These are phyloP conservation scores for Gobio occitaniae DNA, from an alignment of 2,797 vertebrate species.

Conservation along the genomic window DNA sequence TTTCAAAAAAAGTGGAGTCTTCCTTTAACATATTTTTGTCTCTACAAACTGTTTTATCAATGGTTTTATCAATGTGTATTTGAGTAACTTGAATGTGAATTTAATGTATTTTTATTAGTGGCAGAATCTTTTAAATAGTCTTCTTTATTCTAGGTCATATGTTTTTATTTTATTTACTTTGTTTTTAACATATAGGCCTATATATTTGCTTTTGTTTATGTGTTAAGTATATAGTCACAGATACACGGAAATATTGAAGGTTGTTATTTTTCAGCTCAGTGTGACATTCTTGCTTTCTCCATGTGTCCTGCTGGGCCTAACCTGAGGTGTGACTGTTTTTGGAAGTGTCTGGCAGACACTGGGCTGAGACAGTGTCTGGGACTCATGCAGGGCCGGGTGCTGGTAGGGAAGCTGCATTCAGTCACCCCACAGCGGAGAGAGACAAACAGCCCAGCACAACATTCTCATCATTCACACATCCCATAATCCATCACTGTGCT, in stretches of 20 bases:
- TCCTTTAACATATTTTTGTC: neutral
- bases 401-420: constrained; percentile 43
- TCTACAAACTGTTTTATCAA: neutral
- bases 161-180: too few species aligned
- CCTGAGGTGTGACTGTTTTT: constrained; percentile 65
- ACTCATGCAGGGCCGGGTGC: constrained; percentile 54
- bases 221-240: constrained; percentile 17
- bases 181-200: too few species aligned
- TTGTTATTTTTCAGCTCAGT: constrained; percentile 46
- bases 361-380: constrained; percentile 53
- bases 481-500: constrained; percentile 45
- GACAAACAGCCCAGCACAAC: constrained; percentile 43
- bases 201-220: constrained; percentile 13
- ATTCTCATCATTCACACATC: constrained; percentile 46
- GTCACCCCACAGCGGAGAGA: constrained; percentile 30
- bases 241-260: constrained; percentile 10
- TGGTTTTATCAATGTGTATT: neutral
- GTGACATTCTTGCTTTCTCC: constrained; percentile 36
- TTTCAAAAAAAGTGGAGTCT: too few species aligned
- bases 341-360: constrained; percentile 40
- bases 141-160: neutral
- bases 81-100: neutral
- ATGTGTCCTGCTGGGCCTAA: constrained; percentile 62
- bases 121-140: neutral
- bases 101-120: neutral